Evolutionary conservation across 2,113 vertebrate species (phyloP).

Genomic region (Erpornis zantholeuca): DNA sequence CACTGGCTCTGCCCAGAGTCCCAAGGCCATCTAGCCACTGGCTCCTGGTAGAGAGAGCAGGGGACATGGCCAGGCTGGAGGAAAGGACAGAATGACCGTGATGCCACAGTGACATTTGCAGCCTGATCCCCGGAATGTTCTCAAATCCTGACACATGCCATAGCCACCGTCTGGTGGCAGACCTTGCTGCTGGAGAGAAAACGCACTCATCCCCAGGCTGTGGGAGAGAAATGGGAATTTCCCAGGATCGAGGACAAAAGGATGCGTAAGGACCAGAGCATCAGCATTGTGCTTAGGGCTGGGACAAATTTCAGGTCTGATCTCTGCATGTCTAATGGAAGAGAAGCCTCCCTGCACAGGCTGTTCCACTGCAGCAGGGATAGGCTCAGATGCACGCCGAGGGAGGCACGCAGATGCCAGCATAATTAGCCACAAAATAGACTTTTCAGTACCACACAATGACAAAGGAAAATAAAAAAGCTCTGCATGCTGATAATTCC

Average conservation of each 20-base stretch:
- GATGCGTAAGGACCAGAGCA: background rate
- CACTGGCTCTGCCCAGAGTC: background rate
- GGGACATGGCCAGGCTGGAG: background rate
- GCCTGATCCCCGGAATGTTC: background rate
- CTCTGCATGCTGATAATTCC: slow-evolving; percentile 18
- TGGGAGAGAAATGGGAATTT: background rate
- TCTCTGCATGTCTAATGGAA: slow-evolving; percentile 1
- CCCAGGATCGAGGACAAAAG: background rate
- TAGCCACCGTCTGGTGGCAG: background rate
- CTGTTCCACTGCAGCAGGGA: background rate
- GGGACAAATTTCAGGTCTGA: background rate
- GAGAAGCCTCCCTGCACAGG: background rate
- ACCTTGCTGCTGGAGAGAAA: background rate
- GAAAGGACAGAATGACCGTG: background rate
- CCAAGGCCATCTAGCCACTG: background rate
- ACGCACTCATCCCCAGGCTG: background rate
- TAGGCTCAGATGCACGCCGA: background rate
- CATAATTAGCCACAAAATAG: slow-evolving; percentile 59
- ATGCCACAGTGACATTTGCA: background rate
- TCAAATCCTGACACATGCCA: background rate
- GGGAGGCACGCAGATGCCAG: slow-evolving; percentile 35
- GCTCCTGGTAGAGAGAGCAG: background rate
- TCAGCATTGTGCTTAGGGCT: background rate
- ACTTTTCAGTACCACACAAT: slow-evolving; percentile 30
- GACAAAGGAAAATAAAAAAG: slow-evolving; percentile 22